Conservation (phyloP, 2,888 invertebrate genomes). For the Microplitis manilae region DNA sequence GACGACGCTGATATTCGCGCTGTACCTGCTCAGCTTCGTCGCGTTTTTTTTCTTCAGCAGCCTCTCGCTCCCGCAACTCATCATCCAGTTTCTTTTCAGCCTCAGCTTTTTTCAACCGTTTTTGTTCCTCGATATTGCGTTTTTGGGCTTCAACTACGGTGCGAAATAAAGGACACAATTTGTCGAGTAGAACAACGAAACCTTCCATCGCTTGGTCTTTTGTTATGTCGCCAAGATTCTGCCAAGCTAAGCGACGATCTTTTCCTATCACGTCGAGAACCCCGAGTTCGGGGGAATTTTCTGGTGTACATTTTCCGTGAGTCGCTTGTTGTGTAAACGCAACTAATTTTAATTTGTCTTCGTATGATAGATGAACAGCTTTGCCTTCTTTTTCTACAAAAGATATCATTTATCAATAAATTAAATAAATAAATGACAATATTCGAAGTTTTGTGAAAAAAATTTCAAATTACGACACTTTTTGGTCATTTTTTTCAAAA, state of each 20-base stretch:
- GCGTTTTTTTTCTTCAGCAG: conserved; percentile 70
- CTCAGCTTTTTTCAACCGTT: conserved; percentile 77
- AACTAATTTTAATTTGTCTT: conserved; percentile 91
- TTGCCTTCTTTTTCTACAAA: conserved; percentile 96
- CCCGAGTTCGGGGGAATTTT: conserved; percentile 85
- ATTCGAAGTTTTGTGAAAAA: too few relatives aligned
- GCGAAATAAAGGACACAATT: conserved; percentile 90
- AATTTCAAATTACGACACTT: too few relatives aligned
- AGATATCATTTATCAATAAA: not conserved
- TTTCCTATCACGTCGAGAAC: conserved; percentile 96
- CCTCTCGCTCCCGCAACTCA: conserved; percentile 74
- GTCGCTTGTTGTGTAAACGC: conserved; percentile 93
- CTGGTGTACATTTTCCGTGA: conserved; percentile 85
- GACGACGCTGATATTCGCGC: conserved; percentile 79
- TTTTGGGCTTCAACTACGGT: conserved; percentile 93
- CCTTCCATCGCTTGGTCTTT: conserved; percentile 92
- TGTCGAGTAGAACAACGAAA: conserved; percentile 90
- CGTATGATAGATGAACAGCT: conserved; percentile 94
- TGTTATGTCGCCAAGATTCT: conserved; percentile 88
- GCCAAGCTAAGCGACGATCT: conserved; percentile 95
- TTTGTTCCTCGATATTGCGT: conserved; percentile 87
- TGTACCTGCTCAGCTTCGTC: conserved; percentile 79
- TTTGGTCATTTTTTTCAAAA: too few relatives aligned
- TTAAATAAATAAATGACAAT: too few relatives aligned
- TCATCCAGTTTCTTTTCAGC: conserved; percentile 75